Evolutionary conservation across 2,797 vertebrate species (phyloP).

Genomic region (Rhyacichthys aspro): DNA sequence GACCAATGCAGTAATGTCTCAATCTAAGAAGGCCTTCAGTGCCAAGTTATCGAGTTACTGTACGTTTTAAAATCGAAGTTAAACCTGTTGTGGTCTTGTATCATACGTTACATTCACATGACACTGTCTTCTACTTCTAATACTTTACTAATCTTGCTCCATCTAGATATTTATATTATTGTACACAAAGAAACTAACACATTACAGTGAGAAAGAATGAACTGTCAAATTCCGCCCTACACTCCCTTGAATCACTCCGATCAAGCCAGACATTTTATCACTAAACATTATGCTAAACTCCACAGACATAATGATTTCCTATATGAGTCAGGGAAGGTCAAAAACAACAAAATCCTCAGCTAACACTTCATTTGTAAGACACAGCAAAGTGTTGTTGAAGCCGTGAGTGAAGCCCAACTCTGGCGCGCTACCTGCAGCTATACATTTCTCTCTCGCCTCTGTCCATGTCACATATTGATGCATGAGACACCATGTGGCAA

Average conservation of each 20-base stretch:
- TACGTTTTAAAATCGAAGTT: too few species aligned
- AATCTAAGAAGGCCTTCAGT: too few species aligned
- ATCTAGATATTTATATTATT: too few species aligned
- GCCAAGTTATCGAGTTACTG: too few species aligned
- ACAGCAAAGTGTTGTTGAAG: constrained; percentile 24
- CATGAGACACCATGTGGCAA: constrained; percentile 6
- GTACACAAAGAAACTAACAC: too few species aligned
- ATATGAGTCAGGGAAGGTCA: constrained; percentile 50
- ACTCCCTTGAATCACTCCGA: not conserved
- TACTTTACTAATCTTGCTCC: too few species aligned
- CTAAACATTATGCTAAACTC: constrained; percentile 46
- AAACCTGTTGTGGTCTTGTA: too few species aligned
- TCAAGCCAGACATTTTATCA: constrained; percentile 27
- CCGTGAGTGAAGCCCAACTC: constrained; percentile 30
- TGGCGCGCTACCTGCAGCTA: constrained; percentile 10
- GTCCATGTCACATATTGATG: constrained; percentile 14
- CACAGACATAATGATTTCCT: constrained; percentile 55
- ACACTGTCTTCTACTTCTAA: too few species aligned
- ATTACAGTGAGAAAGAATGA: too few species aligned
- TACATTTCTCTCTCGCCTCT: not conserved
- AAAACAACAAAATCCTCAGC: constrained; percentile 28
- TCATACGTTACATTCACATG: too few species aligned
- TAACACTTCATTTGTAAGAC: constrained; percentile 2
- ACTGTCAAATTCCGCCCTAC: constrained; percentile 3
- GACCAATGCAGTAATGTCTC: too few species aligned